Base-by-base conservation (phyloP, 30 jellyfish, hydroid and myxozoan species). In the Rhopilema esculentum region DNA sequence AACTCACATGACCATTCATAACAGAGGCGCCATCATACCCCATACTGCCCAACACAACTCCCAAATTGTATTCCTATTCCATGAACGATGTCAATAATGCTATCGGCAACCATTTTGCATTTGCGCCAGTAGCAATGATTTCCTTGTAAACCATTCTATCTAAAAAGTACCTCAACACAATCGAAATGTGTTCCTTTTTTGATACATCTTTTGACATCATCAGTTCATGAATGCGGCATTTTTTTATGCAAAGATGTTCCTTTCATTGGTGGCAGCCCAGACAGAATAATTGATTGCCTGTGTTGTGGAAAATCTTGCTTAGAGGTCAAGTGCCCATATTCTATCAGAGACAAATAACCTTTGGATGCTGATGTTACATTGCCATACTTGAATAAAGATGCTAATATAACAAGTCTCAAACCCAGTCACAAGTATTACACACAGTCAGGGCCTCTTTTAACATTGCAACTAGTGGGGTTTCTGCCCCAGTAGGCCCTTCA, bases 241-340 rank as follows among this genome's bases (percentile, higher is more conserved):
- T n/a, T n/a, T n/a, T n/a, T n/a, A n/a, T 40, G 57, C 57, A 40
- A 40, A 40, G 57, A 64, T 64, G 32, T 64, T 20, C 93, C 93
- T 0, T 77, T 63, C 33, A 66, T 88, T 19, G 97, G 97, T 68
- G 97, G 85, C 21, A 89, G 97, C 77, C 97, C 93, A 20, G 97
- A 80, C 71, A n/a, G 93, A 52, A 75, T 80, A 48, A 72, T 80
- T 25, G 66, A n/a, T 16, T 89, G 96, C 57, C 30, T 26, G 22
- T 78, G 96, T 49, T 79, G 92, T 74, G 92, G 75, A 53, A 57
- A 66, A 61, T 91, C 85, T 0, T 89, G 97, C 75, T 62, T 89
- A 31, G 97, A 81, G 57, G 79, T 72, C 18, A 89, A 89, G 66
- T 71, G 97, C 66, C 97, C 92, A 12, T 78, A 8, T 27, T 87